A percentile compares a stretch with the other conserved stretches of the same genome.
These are phyloP conservation scores for Physeter macrocephalus DNA, from an alignment of 2,113 vertebrate species.

Conservation along the genomic window DNA sequence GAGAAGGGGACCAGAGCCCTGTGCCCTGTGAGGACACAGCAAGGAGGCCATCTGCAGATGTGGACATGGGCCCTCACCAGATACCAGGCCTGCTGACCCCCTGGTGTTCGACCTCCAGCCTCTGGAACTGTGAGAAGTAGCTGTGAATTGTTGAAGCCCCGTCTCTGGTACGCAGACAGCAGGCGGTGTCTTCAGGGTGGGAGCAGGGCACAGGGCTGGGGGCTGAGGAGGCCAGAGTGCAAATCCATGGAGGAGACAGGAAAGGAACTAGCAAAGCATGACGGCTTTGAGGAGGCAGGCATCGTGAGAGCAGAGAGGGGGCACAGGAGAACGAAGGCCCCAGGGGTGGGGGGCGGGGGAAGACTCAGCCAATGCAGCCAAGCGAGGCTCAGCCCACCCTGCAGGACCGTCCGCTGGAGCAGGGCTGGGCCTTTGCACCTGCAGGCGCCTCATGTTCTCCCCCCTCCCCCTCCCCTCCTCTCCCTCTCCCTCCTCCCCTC, in stretches of 20 bases:
- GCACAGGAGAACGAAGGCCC: not conserved
- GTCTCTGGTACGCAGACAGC: not conserved
- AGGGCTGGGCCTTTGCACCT: not conserved
- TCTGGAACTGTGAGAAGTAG: not conserved
- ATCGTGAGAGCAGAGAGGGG: not conserved
- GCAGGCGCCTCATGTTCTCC: not conserved
- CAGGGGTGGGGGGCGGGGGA: not conserved
- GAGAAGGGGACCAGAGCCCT: not conserved
- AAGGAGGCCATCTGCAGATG: not conserved
- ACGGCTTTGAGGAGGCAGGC: not conserved
- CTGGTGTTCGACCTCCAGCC: not conserved
- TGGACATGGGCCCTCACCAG: too few relatives aligned
- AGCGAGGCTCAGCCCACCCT: not conserved
- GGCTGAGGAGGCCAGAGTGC: not conserved
- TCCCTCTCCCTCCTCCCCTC: not conserved
- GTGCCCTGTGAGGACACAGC: not conserved
- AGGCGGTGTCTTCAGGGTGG: not conserved
- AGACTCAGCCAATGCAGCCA: too few relatives aligned
- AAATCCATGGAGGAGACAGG: not conserved
- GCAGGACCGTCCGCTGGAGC: not conserved
- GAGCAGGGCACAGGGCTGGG: not conserved
- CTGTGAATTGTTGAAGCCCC: too few relatives aligned
- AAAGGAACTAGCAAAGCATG: not conserved
- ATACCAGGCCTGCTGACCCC: not conserved
- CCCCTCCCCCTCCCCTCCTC: too few relatives aligned